Evolutionary conservation across 1,140 invertebrate genomes (phyloP).

Genomic region (Adelges cooleyi): DNA sequence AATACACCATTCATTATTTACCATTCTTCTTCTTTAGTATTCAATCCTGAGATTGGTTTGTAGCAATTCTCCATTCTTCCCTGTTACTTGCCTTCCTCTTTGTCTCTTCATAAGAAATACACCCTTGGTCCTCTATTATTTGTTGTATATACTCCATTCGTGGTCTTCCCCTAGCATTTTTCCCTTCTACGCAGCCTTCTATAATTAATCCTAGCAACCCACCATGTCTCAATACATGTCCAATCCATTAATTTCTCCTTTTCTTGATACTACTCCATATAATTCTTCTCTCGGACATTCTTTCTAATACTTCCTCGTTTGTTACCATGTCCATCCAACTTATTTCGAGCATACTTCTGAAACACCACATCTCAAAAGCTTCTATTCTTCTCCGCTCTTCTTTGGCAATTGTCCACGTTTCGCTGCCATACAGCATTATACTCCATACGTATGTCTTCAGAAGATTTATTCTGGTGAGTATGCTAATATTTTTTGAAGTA

Average conservation of each 20-base stretch:
- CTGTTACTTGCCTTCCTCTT: no score
- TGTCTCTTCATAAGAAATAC: no score
- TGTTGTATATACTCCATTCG: neutral
- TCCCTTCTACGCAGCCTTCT: neutral
- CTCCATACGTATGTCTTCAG: slow-evolving; percentile 3
- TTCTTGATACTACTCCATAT: neutral
- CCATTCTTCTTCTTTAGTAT: no score
- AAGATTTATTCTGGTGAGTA: neutral
- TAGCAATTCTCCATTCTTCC: no score
- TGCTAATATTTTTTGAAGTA: neutral
- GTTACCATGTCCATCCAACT: slow-evolving; percentile 18
- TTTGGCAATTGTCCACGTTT: slow-evolving; percentile 33
- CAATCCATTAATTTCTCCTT: neutral
- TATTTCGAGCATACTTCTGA: slow-evolving; percentile 32
- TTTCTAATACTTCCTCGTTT: slow-evolving; percentile 24
- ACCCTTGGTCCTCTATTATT: neutral
- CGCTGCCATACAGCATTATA: slow-evolving; percentile 20
- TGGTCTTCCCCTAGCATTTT: neutral
- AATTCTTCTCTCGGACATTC: neutral
- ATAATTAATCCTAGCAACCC: neutral
- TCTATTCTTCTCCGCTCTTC: slow-evolving; percentile 30
- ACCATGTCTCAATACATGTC: neutral
- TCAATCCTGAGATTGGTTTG: no score
- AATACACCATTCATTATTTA: no score
- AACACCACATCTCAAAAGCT: slow-evolving; percentile 35